A percentile compares a stretch with the other conserved stretches of the same genome.
Conservation (phyloP, 2,888 invertebrate species). For the Scotopteryx bipunctaria region DNA sequence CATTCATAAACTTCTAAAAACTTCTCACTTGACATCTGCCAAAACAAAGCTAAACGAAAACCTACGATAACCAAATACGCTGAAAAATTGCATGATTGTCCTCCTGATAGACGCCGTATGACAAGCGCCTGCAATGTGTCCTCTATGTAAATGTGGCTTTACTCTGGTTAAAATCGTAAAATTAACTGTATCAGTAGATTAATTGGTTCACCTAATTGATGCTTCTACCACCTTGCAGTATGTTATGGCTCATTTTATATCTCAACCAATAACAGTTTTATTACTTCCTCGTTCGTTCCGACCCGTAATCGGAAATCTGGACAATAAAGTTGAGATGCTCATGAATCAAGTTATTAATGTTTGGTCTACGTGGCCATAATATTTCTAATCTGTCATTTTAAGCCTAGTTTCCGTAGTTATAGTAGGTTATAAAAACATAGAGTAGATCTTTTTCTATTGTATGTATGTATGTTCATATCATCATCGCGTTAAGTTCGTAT, state of each 20-base stretch:
- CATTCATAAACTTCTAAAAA: no score
- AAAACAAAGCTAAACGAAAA: no score
- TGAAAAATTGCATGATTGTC: no score
- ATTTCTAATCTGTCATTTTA: not conserved
- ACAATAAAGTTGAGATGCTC: conserved; percentile 41
- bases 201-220: conserved; percentile 54
- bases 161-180: conserved; percentile 39
- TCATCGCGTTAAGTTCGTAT: no score
- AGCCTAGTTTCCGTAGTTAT: not conserved
- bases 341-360: conserved; percentile 17
- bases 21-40: no score
- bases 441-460: no score
- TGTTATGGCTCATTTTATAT: conserved; percentile 53
- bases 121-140: not conserved
- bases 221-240: conserved; percentile 41
- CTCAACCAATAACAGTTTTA: conserved; percentile 55
- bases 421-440: not conserved
- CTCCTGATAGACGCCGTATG: not conserved
- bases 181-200: conserved; percentile 46
- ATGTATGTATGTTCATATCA: no score
- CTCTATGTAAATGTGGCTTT: conserved; percentile 3
- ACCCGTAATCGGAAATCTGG: conserved; percentile 39
- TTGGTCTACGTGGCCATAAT: not conserved
- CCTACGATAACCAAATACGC: no score
- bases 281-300: conserved; percentile 40